Evolutionary conservation across 2,797 vertebrate genomes (phyloP).

Genomic region (Hephaestus fuliginosus): DNA sequence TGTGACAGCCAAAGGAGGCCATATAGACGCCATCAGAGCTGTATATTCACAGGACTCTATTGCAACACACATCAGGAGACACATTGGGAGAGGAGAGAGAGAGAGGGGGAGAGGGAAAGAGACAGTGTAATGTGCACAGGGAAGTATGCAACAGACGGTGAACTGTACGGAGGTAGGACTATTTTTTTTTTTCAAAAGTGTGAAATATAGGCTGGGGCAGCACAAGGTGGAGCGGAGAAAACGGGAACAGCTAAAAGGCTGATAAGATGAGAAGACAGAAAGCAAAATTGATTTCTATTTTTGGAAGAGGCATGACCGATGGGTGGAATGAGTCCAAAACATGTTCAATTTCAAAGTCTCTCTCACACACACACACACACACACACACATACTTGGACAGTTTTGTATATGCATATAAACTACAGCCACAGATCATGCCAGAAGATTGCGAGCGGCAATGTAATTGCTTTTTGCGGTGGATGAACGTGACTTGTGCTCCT

Average conservation of each 20-base stretch:
- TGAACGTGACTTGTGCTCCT: slow-evolving; percentile 62
- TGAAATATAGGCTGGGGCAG: slow-evolving; percentile 34
- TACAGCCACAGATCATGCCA: slow-evolving; percentile 56
- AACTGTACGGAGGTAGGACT: slow-evolving; percentile 8
- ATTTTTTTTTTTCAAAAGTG: slow-evolving; percentile 18
- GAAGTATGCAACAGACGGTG: slow-evolving; percentile 41
- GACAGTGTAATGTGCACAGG: slow-evolving; percentile 23
- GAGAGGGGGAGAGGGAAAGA: slow-evolving; percentile 1
- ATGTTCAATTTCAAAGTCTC: slow-evolving; percentile 51
- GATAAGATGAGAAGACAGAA: slow-evolving; percentile 54
- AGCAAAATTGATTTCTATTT: slow-evolving; percentile 72
- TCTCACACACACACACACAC: slow-evolving; percentile 1
- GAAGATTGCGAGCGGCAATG: slow-evolving; percentile 59
- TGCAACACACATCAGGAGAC: slow-evolving; percentile 36
- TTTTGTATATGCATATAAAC: slow-evolving; percentile 50
- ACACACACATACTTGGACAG: slow-evolving; percentile 1
- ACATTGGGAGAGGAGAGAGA: slow-evolving; percentile 20
- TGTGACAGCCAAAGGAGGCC: slow-evolving; percentile 64
- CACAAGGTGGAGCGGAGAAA: slow-evolving; percentile 29
- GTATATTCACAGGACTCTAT: slow-evolving; percentile 52
- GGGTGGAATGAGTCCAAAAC: slow-evolving; percentile 46
- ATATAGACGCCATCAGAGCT: slow-evolving; percentile 45
- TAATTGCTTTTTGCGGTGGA: slow-evolving; percentile 78
- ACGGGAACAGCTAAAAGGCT: slow-evolving; percentile 36
- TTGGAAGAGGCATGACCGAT: slow-evolving; percentile 40